A percentile compares a stretch with the other conserved stretches of the same genome.
Conservation (phyloP, 2,888 invertebrate species). For the Actias luna region DNA sequence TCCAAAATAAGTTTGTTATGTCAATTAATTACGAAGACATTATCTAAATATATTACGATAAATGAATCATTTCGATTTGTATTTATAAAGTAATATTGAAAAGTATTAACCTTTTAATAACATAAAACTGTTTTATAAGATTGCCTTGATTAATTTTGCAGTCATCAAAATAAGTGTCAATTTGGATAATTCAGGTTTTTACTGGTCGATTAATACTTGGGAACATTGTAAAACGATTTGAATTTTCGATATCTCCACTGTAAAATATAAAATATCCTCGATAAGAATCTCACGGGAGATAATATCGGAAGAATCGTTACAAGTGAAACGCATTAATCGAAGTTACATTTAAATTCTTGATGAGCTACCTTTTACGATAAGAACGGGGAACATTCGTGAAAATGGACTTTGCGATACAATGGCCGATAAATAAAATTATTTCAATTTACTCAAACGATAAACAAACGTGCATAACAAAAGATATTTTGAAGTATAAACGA, state of each 20-base stretch:
- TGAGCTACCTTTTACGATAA: conserved; percentile 19
- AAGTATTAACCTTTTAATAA: too few relatives aligned
- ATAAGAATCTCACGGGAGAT: conserved; percentile 26
- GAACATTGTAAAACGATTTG: conserved; percentile 29
- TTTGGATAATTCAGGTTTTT: conserved; percentile 50
- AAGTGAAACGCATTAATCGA: conserved; percentile 31
- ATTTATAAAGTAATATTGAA: too few relatives aligned
- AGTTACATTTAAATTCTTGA: conserved; percentile 32
- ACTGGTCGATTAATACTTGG: conserved; percentile 24
- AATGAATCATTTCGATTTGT: too few relatives aligned
- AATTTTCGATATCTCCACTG: conserved; percentile 26
- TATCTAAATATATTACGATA: too few relatives aligned
- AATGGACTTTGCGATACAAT: conserved; percentile 15
- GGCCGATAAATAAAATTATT: conserved; percentile 18
- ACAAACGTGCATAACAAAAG: conserved; percentile 25
- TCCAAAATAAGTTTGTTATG: background rate
- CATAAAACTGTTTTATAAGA: background rate
- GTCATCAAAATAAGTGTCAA: conserved; percentile 67
- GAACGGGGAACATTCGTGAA: conserved; percentile 15
- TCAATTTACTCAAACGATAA: conserved; percentile 19
- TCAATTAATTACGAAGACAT: background rate
- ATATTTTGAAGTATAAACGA: conserved; percentile 45
- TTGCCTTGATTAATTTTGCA: conserved; percentile 38
- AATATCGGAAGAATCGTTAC: conserved; percentile 21
- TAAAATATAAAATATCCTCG: conserved; percentile 28